Conservation (phyloP, 1,140 invertebrate genomes). For the Maniola jurtina region DNA sequence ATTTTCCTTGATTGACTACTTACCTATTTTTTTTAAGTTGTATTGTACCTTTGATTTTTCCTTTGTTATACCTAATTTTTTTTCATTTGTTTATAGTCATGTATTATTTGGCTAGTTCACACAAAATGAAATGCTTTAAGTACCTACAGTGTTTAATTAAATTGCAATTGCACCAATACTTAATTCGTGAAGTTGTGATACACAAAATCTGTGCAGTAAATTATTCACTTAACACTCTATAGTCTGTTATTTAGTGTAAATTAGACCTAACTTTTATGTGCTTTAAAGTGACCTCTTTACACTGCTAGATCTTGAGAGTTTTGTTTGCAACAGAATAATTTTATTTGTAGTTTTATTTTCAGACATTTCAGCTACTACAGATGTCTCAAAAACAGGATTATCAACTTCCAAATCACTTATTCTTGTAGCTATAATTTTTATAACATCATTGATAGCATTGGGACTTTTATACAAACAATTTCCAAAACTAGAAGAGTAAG, state of each 20-base stretch:
- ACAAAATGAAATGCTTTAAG: too few relatives aligned
- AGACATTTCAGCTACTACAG: conserved; percentile 16
- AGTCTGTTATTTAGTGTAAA: too few relatives aligned
- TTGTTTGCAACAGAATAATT: not conserved
- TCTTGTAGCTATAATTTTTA: conserved; percentile 82
- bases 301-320: too few relatives aligned
- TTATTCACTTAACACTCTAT: too few relatives aligned
- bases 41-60: not conserved
- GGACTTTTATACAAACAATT: conserved; percentile 87
- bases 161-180: too few relatives aligned
- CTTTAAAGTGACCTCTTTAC: too few relatives aligned
- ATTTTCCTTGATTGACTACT: conserved; percentile 20
- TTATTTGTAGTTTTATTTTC: conserved; percentile 15
- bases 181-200: too few relatives aligned
- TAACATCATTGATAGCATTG: conserved; percentile 81
- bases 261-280: too few relatives aligned
- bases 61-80: not conserved
- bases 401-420: conserved; percentile 80
- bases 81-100: not conserved
- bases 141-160: too few relatives aligned
- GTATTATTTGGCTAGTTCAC: too few relatives aligned
- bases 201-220: too few relatives aligned
- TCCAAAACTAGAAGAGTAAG: conserved; percentile 91
- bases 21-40: not conserved
- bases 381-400: conserved; percentile 40